Percentiles rank a stretch among this genome's conserved stretches.
These are phyloP conservation scores for Manis crassicaudata DNA, from an alignment of 2,797 vertebrate genomes.

Conservation along the genomic window DNA sequence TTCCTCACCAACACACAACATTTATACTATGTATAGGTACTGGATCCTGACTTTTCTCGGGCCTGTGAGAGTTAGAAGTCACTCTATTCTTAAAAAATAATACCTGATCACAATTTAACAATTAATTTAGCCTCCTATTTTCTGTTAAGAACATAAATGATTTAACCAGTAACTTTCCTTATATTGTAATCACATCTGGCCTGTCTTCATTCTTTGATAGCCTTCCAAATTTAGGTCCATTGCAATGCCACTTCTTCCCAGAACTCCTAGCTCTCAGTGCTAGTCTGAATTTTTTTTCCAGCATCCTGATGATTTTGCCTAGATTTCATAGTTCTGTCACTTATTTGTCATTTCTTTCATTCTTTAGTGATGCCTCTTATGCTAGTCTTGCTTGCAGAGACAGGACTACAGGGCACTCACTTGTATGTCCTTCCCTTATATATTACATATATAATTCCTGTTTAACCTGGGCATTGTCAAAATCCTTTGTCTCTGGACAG, in stretches of 20 bases:
- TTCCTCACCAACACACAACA: not conserved
- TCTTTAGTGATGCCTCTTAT: not conserved
- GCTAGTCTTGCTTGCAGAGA: not conserved
- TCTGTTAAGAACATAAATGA: not conserved
- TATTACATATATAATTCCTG: not conserved
- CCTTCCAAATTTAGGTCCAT: not conserved
- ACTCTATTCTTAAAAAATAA: not conserved
- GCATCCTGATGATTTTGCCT: not conserved
- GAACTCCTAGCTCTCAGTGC: not conserved
- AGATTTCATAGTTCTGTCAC: not conserved
- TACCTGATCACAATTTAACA: not conserved
- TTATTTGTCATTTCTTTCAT: not conserved
- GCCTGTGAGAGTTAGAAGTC: not conserved
- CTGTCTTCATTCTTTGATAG: not conserved
- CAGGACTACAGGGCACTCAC: not conserved
- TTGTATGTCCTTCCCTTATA: fast-evolving
- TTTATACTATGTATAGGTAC: not conserved
- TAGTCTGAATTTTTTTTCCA: not conserved
- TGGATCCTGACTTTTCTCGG: not conserved
- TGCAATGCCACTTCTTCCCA: not conserved
- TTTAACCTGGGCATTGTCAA: not conserved
- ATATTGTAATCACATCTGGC: not conserved
- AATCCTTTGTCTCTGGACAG: not conserved
- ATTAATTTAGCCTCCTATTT: not conserved
- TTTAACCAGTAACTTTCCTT: not conserved